Conservation (phyloP, 2,888 invertebrate genomes). For the Pyrocoelia pectoralis region DNA sequence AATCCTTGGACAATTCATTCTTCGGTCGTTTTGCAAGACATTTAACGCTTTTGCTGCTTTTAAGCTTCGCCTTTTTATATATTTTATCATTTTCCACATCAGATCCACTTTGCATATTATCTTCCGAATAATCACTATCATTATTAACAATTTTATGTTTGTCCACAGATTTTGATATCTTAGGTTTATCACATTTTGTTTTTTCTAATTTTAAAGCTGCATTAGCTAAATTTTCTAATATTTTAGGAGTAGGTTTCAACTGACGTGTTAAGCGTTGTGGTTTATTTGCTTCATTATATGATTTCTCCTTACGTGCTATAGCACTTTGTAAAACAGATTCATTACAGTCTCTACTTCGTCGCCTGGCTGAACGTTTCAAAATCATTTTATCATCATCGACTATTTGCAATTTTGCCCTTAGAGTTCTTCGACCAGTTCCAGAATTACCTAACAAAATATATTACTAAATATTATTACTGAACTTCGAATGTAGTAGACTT, state of each 20-base stretch:
- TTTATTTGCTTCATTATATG: slow-evolving; percentile 65
- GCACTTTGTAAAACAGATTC: slow-evolving; percentile 74
- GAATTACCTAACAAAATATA: not conserved
- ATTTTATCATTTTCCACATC: slow-evolving; percentile 28
- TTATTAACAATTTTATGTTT: slow-evolving; percentile 39
- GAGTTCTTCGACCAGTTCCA: slow-evolving; percentile 56
- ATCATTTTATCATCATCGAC: slow-evolving; percentile 55
- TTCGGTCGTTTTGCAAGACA: slow-evolving; percentile 43
- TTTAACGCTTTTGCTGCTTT: slow-evolving; percentile 42
- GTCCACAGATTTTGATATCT: slow-evolving; percentile 24
- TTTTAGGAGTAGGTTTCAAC: slow-evolving; percentile 73
- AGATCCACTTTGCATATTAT: slow-evolving; percentile 31
- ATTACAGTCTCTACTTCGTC: slow-evolving; percentile 68
- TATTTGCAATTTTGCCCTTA: slow-evolving; percentile 46
- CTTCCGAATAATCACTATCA: slow-evolving; percentile 32
- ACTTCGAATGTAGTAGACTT: too few relatives aligned
- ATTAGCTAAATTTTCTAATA: slow-evolving; percentile 69
- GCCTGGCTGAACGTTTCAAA: slow-evolving; percentile 70
- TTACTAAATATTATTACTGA: too few relatives aligned
- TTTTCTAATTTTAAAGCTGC: slow-evolving; percentile 47
- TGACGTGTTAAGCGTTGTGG: slow-evolving; percentile 64
- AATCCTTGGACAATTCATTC: slow-evolving; percentile 43
- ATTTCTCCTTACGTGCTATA: slow-evolving; percentile 76
- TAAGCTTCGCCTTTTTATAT: slow-evolving; percentile 39
- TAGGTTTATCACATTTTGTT: slow-evolving; percentile 36